Evolutionary conservation across 2,113 vertebrate species (phyloP).

Genomic region (Montifringilla adamsi): DNA sequence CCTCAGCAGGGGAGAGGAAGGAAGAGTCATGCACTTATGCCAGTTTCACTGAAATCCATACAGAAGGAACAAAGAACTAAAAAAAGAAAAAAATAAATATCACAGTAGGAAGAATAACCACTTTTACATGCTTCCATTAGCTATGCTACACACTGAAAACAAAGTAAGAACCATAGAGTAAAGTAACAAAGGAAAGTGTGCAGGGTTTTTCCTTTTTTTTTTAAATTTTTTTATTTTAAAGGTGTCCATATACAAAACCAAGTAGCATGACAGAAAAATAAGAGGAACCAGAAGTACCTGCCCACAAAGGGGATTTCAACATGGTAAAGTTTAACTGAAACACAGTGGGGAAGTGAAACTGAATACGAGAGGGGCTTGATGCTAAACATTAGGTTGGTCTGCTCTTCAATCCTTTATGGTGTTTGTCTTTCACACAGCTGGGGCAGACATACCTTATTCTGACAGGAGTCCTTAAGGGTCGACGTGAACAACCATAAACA

Average conservation of each 20-base stretch:
- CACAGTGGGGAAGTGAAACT: constrained; percentile 40
- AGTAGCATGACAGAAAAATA: constrained; percentile 36
- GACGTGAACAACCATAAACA: not conserved
- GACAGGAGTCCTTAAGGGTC: not conserved
- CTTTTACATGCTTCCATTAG: not conserved
- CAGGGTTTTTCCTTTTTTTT: rapidly evolving
- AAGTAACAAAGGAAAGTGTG: not conserved
- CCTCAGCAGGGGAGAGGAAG: not conserved
- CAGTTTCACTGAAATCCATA: not conserved
- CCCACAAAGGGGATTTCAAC: constrained; percentile 67
- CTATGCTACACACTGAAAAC: not conserved
- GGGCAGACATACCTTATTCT: not conserved
- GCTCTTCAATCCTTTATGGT: not conserved
- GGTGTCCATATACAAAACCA: constrained; percentile 17
- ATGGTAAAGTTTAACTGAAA: constrained; percentile 57
- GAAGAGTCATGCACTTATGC: not conserved
- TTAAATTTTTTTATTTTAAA: not conserved
- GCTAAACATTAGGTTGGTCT: not conserved
- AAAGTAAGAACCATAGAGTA: not conserved
- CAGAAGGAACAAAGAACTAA: not conserved
- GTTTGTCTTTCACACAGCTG: not conserved
- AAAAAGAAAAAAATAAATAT: not conserved
- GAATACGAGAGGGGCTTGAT: not conserved
- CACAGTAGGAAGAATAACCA: not conserved
- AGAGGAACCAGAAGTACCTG: constrained; percentile 62